Base-by-base conservation (phyloP, 1,140 invertebrate genomes). In the Scaptomyza pallida region DNA sequence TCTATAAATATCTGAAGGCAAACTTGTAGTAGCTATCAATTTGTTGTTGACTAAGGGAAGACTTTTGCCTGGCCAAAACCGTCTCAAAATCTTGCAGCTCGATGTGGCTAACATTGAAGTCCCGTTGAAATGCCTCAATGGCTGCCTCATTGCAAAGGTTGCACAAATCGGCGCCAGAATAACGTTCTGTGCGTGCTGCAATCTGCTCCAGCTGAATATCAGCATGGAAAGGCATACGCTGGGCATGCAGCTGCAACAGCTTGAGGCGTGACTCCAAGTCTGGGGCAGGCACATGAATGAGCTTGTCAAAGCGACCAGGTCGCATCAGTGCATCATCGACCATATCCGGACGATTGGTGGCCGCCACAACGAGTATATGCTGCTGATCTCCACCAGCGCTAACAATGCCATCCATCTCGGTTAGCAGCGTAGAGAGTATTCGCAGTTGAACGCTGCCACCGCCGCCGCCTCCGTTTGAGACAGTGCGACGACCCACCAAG, bases 121-220 rank as follows among this genome's bases (percentile, higher is more conserved):
- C 92, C 41, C 93, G 93, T 50, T 92, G 92, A 55, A 93, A 93
- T 47, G 95, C 95, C 64, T 92, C 83, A 23, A 96, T 89, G 13
- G 94, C 96, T 13, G 96, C 95, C 91, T 96, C 95, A 67, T 94
- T 93, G 78, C 95, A 96, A 0, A 97, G 79, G 78, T 94, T 94
- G 60, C 94, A 93, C 40, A 96, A 85, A 90, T 97, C 96, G 13
- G 96, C 96, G 16, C 96, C 96, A 3, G 96, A 97, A 90, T 94
- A 97, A 15, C 92, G 91, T 26, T 94, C 92, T 1, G 96, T 96
- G 45, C 64, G 88, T 0, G 82, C 72, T 1, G 95, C 95, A 40
- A 97, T 83, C 13, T 90, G 71, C 17, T 93, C 89, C 0, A 95
- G 79, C 78, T 94, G 91, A 0, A 96, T 93, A 90, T 94, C 92